Evolutionary conservation across 2,797 vertebrate genomes (phyloP), one percentile per base, ranked within the genome.

Genomic region (Hylomyscus alleni): DNA sequence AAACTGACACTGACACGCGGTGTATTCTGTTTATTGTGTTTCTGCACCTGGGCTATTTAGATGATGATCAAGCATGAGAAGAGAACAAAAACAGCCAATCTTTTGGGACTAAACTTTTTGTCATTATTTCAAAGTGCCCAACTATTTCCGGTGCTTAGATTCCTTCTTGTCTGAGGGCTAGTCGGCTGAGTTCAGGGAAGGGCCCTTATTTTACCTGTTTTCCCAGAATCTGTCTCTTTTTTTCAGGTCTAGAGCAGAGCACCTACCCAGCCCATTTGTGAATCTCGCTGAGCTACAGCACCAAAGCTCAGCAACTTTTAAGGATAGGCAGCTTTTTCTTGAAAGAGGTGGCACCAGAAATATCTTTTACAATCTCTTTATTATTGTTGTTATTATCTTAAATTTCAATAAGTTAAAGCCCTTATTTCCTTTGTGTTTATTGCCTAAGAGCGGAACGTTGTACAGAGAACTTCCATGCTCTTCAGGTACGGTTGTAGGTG

Each of bases 61-160:
- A 31, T 34, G 14, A n/a, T 20, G 65, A 31, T 50, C 50, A 40
- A 56, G 67, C 85, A 6, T 29, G 91, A 50, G 29, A 78, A n/a
- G 50, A 31, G 82, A 60, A 58, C 19, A 87, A 62, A 60, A 62
- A 81, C 34, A 60, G 37, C 75, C n/a, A 58, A 73, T 31, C 67
- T 56, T 77, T 81, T 26, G 78, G 2, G 4, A 91, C 95, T 50
- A 75, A 98, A 98, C 94, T 97, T 97, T 96, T 89, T 87, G 82
- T 86, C 88, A 77, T 56, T 90, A 62, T 83, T 95, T 93, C 58
- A 83, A 91, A 89, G 69, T 62, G n/a, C 75, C 47, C 56, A 86
- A 78, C 82, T 92, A 4, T 94, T 91, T 54, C 11, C 22, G 4
- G 31, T 29, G 20, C 37, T 76, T 78, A 31, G 34, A 56, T 83